These are phyloP conservation scores for Eidolon dupreanum DNA, from an alignment of 2,797 vertebrate species.

Conservation along the genomic window DNA sequence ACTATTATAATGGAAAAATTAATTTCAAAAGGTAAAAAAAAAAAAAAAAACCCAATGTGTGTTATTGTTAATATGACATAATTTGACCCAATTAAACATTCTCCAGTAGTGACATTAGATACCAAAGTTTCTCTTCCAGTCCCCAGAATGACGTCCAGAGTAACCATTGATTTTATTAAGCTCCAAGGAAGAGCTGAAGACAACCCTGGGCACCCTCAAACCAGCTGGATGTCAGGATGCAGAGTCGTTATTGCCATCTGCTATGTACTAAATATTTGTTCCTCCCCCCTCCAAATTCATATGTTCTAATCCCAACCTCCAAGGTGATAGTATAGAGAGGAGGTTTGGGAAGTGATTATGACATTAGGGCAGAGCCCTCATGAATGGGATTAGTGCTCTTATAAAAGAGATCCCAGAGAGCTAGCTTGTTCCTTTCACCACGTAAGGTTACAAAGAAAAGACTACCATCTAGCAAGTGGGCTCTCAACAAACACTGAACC, in stretches of 20 bases:
- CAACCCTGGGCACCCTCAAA: not conserved
- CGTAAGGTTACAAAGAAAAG: not conserved
- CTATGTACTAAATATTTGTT: not conserved
- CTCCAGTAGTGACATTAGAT: not conserved
- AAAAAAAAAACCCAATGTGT: not conserved
- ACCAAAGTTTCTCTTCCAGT: not conserved
- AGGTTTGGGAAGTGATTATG: not conserved
- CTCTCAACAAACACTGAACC: not conserved
- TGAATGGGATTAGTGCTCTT: not conserved
- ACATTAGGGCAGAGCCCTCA: not conserved
- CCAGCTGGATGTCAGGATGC: not conserved
- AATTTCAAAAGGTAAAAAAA: not conserved
- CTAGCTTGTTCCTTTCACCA: not conserved
- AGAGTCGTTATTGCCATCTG: not conserved
- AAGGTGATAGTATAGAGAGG: not conserved
- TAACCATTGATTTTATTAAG: fast-evolving
- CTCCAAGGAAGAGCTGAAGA: not conserved
- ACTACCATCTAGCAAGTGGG: not conserved
- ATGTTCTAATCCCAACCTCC: not conserved
- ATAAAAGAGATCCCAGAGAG: not conserved
- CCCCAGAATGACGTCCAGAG: not conserved
- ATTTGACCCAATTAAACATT: not conserved
- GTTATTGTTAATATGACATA: not conserved
- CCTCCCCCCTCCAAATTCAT: no score
- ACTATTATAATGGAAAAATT: not conserved